A percentile compares a stretch with the other conserved stretches of the same genome.
Evolutionary conservation across 2,113 vertebrate species (phyloP).

Genomic region (Alligator mississippiensis): DNA sequence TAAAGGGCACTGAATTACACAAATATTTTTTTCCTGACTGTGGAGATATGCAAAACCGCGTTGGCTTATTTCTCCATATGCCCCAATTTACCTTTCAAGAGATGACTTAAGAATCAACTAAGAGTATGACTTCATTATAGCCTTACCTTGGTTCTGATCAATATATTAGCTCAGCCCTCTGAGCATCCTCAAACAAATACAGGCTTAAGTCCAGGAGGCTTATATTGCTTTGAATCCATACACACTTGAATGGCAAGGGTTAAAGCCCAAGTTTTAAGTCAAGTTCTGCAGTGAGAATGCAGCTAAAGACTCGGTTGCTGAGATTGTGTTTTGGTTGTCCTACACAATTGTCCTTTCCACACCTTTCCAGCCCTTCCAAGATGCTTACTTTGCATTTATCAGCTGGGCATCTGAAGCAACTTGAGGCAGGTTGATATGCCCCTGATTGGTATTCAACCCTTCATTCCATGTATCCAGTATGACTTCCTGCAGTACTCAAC

Average conservation of each 20-base stretch:
- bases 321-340: constrained; percentile 36
- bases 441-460: constrained; percentile 22
- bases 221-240: not conserved
- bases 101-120: not conserved
- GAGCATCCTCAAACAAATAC: rapidly evolving
- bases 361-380: not conserved
- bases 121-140: not conserved
- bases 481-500: not conserved
- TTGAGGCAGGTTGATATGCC: constrained; percentile 26
- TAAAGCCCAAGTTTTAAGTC: not conserved
- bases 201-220: not conserved
- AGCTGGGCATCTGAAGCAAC: too few relatives aligned
- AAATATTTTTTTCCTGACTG: not conserved
- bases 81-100: not conserved
- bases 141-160: not conserved
- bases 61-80: not conserved
- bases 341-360: constrained; percentile 25
- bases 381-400: not conserved
- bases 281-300: not conserved
- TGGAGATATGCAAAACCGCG: not conserved
- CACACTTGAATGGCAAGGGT: not conserved
- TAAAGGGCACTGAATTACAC: constrained; percentile 2
- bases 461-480: not conserved
- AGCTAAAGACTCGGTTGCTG: constrained; percentile 14
- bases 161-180: not conserved